Conservation (phyloP, 2,113 vertebrate genomes). For the Fulica atra region DNA sequence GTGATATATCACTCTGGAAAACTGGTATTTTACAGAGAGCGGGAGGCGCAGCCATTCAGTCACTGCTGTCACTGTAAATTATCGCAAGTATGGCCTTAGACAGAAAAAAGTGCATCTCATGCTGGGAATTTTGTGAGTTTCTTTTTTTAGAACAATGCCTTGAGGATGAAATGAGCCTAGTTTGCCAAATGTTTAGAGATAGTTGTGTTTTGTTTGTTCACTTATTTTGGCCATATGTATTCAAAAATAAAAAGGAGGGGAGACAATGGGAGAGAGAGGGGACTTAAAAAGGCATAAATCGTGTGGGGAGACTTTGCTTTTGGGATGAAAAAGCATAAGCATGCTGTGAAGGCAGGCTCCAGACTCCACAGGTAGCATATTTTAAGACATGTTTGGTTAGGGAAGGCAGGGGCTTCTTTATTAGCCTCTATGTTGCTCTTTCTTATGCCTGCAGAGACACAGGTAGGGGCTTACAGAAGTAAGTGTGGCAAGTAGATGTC, state of each 20-base stretch:
- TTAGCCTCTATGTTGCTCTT: not conserved
- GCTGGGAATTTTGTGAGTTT: not conserved
- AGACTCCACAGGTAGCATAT: not conserved
- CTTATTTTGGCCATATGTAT: conserved; percentile 3
- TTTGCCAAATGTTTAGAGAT: conserved; percentile 4
- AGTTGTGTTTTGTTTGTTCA: not conserved
- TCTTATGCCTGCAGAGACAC: not conserved
- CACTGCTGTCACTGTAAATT: conserved; percentile 49
- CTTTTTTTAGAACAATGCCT: conserved; percentile 41
- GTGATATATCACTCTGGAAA: not conserved
- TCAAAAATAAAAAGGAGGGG: not conserved
- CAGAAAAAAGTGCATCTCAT: conserved; percentile 39
- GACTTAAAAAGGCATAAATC: not conserved
- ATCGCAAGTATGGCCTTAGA: not conserved
- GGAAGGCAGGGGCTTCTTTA: not conserved
- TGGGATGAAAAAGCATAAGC: not conserved
- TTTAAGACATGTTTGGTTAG: not conserved
- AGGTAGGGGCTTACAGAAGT: not conserved
- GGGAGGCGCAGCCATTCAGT: not conserved
- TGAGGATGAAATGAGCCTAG: conserved; percentile 13
- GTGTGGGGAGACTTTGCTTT: not conserved
- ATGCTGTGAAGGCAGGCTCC: not conserved
- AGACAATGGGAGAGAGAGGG: not conserved
- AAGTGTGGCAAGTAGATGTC: not conserved
- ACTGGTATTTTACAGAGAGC: not conserved